These are phyloP conservation scores for Heliothis virescens DNA, from an alignment of 1,140 invertebrate species.

Conservation along the genomic window DNA sequence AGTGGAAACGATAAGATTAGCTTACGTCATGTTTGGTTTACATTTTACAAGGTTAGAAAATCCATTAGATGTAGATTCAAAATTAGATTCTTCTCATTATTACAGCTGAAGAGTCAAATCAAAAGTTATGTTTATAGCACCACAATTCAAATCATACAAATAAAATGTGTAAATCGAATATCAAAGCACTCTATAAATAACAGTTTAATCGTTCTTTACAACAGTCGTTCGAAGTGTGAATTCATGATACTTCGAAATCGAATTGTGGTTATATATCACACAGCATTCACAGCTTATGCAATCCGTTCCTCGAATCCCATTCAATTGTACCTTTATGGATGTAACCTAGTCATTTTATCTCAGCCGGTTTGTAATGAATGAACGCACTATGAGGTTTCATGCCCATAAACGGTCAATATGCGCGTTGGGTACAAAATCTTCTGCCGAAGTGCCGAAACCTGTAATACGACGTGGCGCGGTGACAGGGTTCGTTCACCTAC, in stretches of 20 bases:
- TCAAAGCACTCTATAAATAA: conserved; percentile 13
- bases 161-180: not conserved
- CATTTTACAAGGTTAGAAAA: conserved; percentile 36
- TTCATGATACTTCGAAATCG: conserved; percentile 27
- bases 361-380: conserved; percentile 67
- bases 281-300: conserved; percentile 34
- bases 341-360: conserved; percentile 46
- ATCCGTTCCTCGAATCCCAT: conserved; percentile 34
- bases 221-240: conserved; percentile 27
- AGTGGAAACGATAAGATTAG: conserved; percentile 66
- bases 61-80: not conserved
- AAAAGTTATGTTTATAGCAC: not conserved
- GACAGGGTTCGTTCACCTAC: conserved; percentile 83
- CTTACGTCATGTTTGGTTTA: conserved; percentile 48
- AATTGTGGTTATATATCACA: conserved; percentile 43
- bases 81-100: conserved; percentile 1
- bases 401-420: conserved; percentile 76
- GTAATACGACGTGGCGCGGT: conserved; percentile 72
- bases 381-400: conserved; percentile 63
- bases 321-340: conserved; percentile 35
- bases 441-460: conserved; percentile 78
- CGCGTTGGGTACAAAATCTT: conserved; percentile 66
- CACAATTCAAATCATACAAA: not conserved
- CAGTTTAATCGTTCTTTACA: conserved; percentile 24
- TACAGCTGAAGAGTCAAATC: conserved; percentile 8